Evolutionary conservation across 2,113 vertebrate species (phyloP).

Genomic region (Spheniscus mendiculus): DNA sequence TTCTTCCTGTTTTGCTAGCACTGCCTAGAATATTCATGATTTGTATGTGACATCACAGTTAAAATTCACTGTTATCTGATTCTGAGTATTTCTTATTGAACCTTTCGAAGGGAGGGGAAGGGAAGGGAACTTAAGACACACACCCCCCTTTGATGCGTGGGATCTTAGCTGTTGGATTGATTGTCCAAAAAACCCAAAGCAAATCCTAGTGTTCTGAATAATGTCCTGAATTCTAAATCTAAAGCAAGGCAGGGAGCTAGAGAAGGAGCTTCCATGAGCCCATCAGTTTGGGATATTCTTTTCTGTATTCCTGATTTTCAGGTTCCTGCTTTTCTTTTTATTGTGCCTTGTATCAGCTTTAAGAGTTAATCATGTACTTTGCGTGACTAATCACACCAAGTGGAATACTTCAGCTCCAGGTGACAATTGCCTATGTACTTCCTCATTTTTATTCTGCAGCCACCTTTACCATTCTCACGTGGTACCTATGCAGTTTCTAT

Average conservation of each 20-base stretch:
- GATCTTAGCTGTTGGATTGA: not conserved
- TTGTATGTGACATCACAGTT: not conserved
- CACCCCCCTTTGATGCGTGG: not conserved
- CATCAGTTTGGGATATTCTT: not conserved
- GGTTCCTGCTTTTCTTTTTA: not conserved
- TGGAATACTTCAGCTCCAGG: not conserved
- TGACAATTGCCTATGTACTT: not conserved
- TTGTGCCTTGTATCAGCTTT: not conserved
- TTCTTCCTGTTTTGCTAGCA: not conserved
- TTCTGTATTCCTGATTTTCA: not conserved
- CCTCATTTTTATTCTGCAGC: not conserved
- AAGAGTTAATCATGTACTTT: not conserved
- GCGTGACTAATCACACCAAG: not conserved
- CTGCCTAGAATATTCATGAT: not conserved
- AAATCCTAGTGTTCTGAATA: not conserved
- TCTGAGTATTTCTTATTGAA: not conserved
- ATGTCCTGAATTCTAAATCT: not conserved
- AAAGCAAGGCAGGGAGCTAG: not conserved
- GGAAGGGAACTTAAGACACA: not conserved
- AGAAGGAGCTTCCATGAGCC: not conserved
- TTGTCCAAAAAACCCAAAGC: not conserved
- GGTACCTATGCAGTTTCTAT: not conserved
- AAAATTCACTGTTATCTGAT: not conserved
- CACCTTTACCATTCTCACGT: conserved; percentile 10
- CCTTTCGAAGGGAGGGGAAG: not conserved